phyloP scores from a whole-genome alignment of 2,113 vertebrate species.

The Bostrychus sinensis region DNA sequence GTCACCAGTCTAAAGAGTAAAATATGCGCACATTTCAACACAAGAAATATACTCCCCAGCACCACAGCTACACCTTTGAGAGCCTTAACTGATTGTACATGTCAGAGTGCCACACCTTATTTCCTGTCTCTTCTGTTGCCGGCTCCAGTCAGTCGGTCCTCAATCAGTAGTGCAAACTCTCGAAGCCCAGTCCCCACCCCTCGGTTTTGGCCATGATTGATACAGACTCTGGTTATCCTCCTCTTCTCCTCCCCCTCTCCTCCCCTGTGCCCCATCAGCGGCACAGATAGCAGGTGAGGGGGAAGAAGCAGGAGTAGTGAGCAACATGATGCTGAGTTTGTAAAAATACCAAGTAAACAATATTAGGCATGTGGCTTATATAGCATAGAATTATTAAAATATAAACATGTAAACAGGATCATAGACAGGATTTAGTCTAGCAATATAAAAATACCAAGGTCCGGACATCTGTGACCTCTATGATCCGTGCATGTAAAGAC shows the following conservation, averaged over 20 bases:
- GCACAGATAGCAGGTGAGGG: constrained; percentile 16
- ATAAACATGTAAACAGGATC: too few species aligned
- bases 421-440: too few species aligned
- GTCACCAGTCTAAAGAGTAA: not conserved
- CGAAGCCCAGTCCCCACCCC: constrained; percentile 12
- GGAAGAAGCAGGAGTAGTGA: constrained; percentile 2
- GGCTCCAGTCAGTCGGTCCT: constrained; percentile 41
- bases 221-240: constrained; percentile 47
- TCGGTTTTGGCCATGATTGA: constrained; percentile 41
- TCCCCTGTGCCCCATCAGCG: constrained; percentile 29
- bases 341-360: not conserved
- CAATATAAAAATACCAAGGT: too few species aligned
- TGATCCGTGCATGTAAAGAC: too few species aligned
- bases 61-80: not conserved
- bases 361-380: not conserved
- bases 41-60: constrained; percentile 16
- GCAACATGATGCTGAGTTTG: not conserved
- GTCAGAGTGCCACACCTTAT: constrained; percentile 31
- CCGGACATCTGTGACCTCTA: too few species aligned
- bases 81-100: constrained; percentile 32
- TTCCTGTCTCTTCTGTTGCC: constrained; percentile 22
- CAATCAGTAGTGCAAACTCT: constrained; percentile 33
- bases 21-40: not conserved
- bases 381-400: too few species aligned
- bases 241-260: constrained; percentile 7